Evolutionary conservation across 2,797 vertebrate species (phyloP).

Genomic region (Botia almorhae): DNA sequence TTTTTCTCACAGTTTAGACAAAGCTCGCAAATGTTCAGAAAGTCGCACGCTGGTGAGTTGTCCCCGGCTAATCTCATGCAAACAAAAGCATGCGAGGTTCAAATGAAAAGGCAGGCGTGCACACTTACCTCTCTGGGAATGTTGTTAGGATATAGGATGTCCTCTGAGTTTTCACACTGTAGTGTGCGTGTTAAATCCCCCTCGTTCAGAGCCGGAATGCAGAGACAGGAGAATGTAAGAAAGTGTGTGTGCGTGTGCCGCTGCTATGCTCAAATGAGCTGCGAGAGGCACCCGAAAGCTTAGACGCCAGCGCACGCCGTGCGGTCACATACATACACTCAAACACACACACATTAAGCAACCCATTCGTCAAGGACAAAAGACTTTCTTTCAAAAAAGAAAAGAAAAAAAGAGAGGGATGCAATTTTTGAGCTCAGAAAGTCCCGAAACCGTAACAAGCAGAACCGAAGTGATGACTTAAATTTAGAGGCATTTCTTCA

Average conservation of each 20-base stretch:
- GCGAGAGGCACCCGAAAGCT: slow-evolving; percentile 67
- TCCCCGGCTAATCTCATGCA: slow-evolving; percentile 84
- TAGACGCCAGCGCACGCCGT: slow-evolving; percentile 47
- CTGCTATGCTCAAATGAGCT: slow-evolving; percentile 61
- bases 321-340: slow-evolving; percentile 52
- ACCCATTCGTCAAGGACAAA: slow-evolving; percentile 30
- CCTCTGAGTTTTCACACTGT: slow-evolving; percentile 32
- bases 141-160: slow-evolving; percentile 33
- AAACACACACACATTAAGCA: slow-evolving; percentile 43
- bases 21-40: slow-evolving; percentile 79
- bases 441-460: slow-evolving; percentile 65
- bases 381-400: slow-evolving; percentile 23
- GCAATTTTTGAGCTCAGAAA: slow-evolving; percentile 66
- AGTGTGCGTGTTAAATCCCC: slow-evolving; percentile 74
- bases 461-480: slow-evolving; percentile 79
- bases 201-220: slow-evolving; percentile 78
- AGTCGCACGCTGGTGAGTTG: slow-evolving; percentile 59
- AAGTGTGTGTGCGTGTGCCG: slow-evolving; percentile 44
- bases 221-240: slow-evolving; percentile 57
- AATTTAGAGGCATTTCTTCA: slow-evolving; percentile 78
- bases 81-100: slow-evolving; percentile 48
- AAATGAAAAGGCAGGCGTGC: slow-evolving; percentile 82
- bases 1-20: slow-evolving; percentile 26
- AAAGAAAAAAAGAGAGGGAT: slow-evolving; percentile 53
- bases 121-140: slow-evolving; percentile 77